phyloP scores from a whole-genome alignment of 2,113 vertebrate species.

The Steatornis caripensis region DNA sequence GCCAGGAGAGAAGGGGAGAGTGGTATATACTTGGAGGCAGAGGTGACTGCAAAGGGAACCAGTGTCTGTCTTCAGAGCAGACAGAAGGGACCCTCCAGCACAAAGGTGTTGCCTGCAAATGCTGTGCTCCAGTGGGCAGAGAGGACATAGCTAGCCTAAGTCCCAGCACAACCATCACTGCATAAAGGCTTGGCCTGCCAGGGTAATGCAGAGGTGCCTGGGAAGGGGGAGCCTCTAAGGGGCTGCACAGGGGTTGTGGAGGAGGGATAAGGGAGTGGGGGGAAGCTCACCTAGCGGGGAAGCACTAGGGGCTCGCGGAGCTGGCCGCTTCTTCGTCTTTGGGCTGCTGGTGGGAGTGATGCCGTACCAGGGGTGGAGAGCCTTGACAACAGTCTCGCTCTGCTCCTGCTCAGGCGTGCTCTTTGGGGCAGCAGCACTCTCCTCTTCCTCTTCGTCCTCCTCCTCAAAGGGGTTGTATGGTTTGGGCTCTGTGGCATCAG shows the following conservation, averaged over 20 bases:
- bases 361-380: slow-evolving; percentile 91
- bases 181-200: not conserved
- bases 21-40: not conserved
- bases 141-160: not conserved
- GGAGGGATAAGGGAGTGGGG: fast-evolving
- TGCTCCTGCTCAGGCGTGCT: not conserved
- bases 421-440: not conserved
- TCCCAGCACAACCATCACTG: not conserved
- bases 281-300: slow-evolving; percentile 73
- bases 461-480: slow-evolving; percentile 91
- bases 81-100: not conserved
- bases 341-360: slow-evolving; percentile 87
- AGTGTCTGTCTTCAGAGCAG: not conserved
- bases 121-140: not conserved
- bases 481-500: slow-evolving; percentile 58
- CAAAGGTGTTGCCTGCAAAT: not conserved
- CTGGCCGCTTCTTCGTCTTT: slow-evolving; percentile 84
- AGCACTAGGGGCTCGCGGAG: slow-evolving; percentile 80
- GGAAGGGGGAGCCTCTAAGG: not conserved
- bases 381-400: slow-evolving; percentile 36
- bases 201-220: not conserved
- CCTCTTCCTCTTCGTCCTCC: slow-evolving; percentile 68
- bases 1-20: not conserved
- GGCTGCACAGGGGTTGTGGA: not conserved
- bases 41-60: not conserved